Conservation (phyloP, 2,888 invertebrate species). For the Lasius platythorax region DNA sequence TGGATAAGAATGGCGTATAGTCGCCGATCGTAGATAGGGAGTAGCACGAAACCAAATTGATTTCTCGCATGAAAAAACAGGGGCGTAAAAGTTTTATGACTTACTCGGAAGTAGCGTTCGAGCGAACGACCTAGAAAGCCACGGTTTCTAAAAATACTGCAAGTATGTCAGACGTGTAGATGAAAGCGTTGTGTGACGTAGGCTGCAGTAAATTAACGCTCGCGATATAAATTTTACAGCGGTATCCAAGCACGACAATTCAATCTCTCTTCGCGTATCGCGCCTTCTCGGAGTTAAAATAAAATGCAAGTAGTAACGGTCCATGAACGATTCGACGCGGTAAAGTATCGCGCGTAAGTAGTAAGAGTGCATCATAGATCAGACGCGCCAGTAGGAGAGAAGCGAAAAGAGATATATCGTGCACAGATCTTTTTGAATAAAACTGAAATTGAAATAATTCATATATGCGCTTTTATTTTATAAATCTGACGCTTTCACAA, state of each 20-base stretch:
- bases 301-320: background rate
- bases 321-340: background rate
- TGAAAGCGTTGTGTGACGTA: constrained; percentile 47
- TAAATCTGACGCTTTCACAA: background rate
- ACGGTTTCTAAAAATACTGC: constrained; percentile 55
- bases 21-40: constrained; percentile 52
- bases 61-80: constrained; percentile 59
- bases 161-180: constrained; percentile 49
- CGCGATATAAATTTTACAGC: constrained; percentile 39
- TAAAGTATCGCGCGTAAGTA: background rate
- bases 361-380: background rate
- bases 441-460: constrained; percentile 25
- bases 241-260: constrained; percentile 15
- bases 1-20: constrained; percentile 62
- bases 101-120: constrained; percentile 49
- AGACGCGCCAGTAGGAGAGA: background rate
- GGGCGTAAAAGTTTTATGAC: constrained; percentile 47
- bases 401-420: background rate
- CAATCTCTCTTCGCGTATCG: constrained; percentile 24
- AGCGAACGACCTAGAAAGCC: constrained; percentile 55
- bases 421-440: background rate
- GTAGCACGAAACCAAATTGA: constrained; percentile 61
- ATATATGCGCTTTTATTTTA: background rate
- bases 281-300: background rate
- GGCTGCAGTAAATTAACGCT: constrained; percentile 43